Evolutionary conservation across 2,888 invertebrate genomes (phyloP).

Genomic region (Syrphus vitripennis): DNA sequence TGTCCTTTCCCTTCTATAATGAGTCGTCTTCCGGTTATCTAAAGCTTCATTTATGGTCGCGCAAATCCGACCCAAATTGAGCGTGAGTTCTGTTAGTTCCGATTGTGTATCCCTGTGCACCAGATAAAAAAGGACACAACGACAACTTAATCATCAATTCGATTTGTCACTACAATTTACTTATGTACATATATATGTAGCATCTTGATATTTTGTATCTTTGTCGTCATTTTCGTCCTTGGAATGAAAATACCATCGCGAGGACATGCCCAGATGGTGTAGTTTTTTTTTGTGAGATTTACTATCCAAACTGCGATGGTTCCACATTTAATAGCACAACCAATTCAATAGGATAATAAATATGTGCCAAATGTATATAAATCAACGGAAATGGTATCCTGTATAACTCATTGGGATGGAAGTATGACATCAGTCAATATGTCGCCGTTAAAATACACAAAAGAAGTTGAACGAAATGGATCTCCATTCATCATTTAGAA

Average conservation of each 20-base stretch:
- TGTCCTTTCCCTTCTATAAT: slow-evolving; percentile 12
- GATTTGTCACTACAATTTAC: slow-evolving; percentile 50
- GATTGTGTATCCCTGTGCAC: neutral
- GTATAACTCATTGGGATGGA: neutral
- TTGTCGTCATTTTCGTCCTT: slow-evolving; percentile 4
- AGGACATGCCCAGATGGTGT: neutral
- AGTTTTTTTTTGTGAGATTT: neutral
- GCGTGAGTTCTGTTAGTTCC: neutral
- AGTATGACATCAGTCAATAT: slow-evolving; percentile 45
- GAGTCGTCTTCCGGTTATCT: slow-evolving; percentile 44
- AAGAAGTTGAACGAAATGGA: slow-evolving; percentile 12
- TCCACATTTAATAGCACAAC: slow-evolving; percentile 41
- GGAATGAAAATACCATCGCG: neutral
- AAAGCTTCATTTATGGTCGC: slow-evolving; percentile 36
- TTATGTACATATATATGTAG: too few relatives aligned
- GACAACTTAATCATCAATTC: slow-evolving; percentile 52
- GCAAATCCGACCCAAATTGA: slow-evolving; percentile 32
- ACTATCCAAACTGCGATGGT: slow-evolving; percentile 8
- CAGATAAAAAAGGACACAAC: slow-evolving; percentile 10
- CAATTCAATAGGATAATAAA: slow-evolving; percentile 33
- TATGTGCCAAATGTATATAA: slow-evolving; percentile 38
- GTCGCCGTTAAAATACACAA: slow-evolving; percentile 31
- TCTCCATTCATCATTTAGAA: slow-evolving; percentile 27
- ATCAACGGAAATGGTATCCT: slow-evolving; percentile 13
- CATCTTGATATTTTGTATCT: neutral